These are phyloP conservation scores for Aethina tumida DNA, from an alignment of 1,140 invertebrate species.

Conservation along the genomic window DNA sequence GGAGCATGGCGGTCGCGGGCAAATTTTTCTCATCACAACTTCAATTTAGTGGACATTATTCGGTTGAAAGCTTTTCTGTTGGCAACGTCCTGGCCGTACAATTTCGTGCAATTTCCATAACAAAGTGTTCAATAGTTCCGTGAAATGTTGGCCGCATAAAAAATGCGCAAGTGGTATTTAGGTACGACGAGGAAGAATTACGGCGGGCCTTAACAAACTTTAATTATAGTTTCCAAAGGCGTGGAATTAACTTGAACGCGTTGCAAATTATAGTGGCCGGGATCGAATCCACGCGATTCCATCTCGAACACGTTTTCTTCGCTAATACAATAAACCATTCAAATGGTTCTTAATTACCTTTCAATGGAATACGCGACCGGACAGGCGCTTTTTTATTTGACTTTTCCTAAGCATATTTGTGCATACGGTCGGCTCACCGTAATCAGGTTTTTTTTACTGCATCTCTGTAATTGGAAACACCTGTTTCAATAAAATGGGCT, in stretches of 20 bases:
- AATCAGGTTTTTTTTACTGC: too few relatives aligned
- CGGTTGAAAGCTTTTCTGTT: too few relatives aligned
- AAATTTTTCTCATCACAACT: too few relatives aligned
- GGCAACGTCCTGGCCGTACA: not conserved
- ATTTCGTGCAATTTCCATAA: not conserved
- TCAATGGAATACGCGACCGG: too few relatives aligned
- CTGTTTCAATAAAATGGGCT: too few relatives aligned
- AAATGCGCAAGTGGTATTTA: not conserved
- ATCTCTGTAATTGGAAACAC: too few relatives aligned
- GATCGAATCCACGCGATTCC: slow-evolving; percentile 23
- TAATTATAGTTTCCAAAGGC: slow-evolving; percentile 26
- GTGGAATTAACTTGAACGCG: slow-evolving; percentile 21
- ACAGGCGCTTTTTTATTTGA: too few relatives aligned
- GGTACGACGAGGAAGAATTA: slow-evolving; percentile 8
- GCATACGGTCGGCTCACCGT: too few relatives aligned
- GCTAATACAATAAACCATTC: slow-evolving; percentile 26
- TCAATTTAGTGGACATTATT: too few relatives aligned
- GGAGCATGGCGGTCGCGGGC: too few relatives aligned
- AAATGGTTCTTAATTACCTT: too few relatives aligned
- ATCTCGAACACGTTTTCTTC: slow-evolving; percentile 25
- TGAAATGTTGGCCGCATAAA: not conserved
- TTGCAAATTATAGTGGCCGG: slow-evolving; percentile 25
- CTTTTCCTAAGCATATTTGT: too few relatives aligned
- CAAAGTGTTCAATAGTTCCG: slow-evolving; percentile 1
- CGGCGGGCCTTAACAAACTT: slow-evolving; percentile 12